A percentile compares a stretch with the other conserved stretches of the same genome.
Conservation (phyloP, 2,797 vertebrate genomes). For the Petrocephalus sullivani region DNA sequence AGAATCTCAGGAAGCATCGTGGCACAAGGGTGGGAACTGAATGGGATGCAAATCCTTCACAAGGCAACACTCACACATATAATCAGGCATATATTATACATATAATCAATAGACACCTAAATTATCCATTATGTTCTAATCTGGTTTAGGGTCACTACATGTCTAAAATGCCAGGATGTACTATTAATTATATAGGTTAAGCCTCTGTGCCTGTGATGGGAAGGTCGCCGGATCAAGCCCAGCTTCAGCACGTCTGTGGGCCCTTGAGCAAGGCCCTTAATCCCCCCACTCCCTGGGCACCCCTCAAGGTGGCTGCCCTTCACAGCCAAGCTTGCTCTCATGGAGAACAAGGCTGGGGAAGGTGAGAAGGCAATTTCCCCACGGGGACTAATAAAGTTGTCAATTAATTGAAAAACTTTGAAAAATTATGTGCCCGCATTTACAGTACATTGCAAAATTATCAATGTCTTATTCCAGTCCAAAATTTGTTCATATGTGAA, state of each 20-base stretch:
- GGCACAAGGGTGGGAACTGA: neutral
- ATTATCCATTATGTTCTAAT: neutral
- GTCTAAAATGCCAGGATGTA: neutral
- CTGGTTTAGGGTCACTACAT: neutral
- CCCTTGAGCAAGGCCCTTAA: too few species aligned
- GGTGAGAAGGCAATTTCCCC: too few species aligned
- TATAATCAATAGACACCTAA: neutral
- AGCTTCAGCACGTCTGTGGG: too few species aligned
- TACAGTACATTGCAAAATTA: neutral
- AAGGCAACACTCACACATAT: neutral
- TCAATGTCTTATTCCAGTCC: neutral
- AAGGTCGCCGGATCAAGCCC: too few species aligned
- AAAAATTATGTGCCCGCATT: neutral
- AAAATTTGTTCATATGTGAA: neutral
- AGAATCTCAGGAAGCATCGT: neutral
- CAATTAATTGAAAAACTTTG: neutral
- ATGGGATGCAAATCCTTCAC: neutral
- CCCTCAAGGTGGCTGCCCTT: too few species aligned
- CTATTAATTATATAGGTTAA: too few species aligned
- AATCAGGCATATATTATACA: neutral
- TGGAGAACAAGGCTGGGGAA: too few species aligned
- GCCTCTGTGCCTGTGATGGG: too few species aligned
- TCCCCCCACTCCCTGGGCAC: too few species aligned
- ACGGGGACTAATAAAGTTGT: too few species aligned
- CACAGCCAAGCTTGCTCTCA: too few species aligned